A percentile compares a stretch with the other conserved stretches of the same genome.
Evolutionary conservation across 2,113 vertebrate species (phyloP).

Genomic region (Nannospalax galili): DNA sequence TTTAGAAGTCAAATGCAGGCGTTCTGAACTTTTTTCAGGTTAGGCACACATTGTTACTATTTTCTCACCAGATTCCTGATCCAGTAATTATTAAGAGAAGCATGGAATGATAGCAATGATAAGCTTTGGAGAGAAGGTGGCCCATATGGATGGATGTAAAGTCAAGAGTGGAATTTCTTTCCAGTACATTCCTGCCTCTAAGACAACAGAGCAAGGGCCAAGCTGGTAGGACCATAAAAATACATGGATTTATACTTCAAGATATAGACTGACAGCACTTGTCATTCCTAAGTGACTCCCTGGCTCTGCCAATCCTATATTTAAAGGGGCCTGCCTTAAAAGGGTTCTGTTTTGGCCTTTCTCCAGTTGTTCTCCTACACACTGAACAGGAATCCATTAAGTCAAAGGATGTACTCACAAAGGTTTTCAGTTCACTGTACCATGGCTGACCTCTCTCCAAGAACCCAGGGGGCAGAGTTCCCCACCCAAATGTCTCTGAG

Average conservation of each 20-base stretch:
- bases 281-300: not conserved
- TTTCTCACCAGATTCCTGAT: conserved; percentile 33
- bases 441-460: not conserved
- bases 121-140: not conserved
- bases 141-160: not conserved
- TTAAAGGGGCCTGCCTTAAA: not conserved
- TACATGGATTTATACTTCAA: not conserved
- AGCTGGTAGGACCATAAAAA: not conserved
- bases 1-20: conserved; percentile 60
- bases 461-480: conserved; percentile 3
- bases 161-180: not conserved
- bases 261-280: not conserved
- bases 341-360: not conserved
- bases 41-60: conserved; percentile 30
- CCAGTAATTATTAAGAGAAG: conserved; percentile 22
- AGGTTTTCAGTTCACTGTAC: not conserved
- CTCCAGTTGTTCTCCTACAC: not conserved
- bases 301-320: not conserved
- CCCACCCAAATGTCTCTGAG: not conserved
- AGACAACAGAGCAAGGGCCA: not conserved
- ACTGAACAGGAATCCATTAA: not conserved
- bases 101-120: not conserved
- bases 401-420: not conserved
- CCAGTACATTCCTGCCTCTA: not conserved
- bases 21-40: not conserved